Base-by-base conservation (phyloP, 2,797 vertebrate genomes). In the Schizopygopsis malacanthus region DNA sequence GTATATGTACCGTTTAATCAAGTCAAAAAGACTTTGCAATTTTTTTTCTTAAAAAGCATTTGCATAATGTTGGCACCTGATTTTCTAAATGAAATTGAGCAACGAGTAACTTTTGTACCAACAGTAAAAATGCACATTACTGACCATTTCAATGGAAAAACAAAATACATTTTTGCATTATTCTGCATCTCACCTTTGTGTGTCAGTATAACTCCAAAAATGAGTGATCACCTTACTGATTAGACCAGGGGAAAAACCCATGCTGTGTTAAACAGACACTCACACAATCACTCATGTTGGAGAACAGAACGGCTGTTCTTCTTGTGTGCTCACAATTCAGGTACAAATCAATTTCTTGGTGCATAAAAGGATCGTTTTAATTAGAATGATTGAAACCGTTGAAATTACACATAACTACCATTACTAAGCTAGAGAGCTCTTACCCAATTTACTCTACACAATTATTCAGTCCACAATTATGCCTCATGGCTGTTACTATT, bases 361-460 rank as follows among this genome's bases (percentile, higher is more conserved):
- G 71, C 71, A 65, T 65, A 54, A 77, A 67, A 67, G n/a, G n/a
- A 22, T 69, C 5, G 22, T 69, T 82, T 84, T 84, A 84, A 84
- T 84, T 52, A 65, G 20, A 83, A 52, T 84, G 61, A 69, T 43
- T 67, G 70, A 9, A 45, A 50, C 18, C 25, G 15, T 54, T 77
- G 20, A 77, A 69, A 69, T 50, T n/a, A 71, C 65, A 54, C 22
- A 10, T 11, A 37, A 81, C 65, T 84, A 84, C 37, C 43, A 65
- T 83, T 76, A 65, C 33, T 28, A 52, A 54, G 61, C 82, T 77
- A 67, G 15, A 67, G 45, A 45, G 61, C 72, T 84, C 72, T 41
- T 54, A 20, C 82, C 20, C 61, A 39, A 43, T 84, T 77, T 77
- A 81, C 63, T 81, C 79, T 69, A 28, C 11, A 59, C 70, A 69